Base-by-base conservation (phyloP, 2,113 vertebrate species). In the Brachyistius frenatus region DNA sequence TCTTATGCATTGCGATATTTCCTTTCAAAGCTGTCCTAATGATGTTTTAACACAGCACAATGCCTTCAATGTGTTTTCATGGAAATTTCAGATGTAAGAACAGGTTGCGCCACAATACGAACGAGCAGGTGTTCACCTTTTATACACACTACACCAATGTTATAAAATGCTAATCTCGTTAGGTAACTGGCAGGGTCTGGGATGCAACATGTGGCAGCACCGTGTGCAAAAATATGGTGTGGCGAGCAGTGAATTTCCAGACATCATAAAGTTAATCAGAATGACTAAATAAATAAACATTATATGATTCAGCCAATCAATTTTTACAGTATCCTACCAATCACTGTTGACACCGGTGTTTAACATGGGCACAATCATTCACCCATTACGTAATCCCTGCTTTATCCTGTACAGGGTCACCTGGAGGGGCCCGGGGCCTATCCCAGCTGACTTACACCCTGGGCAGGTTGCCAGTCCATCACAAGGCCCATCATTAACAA, bases 1-100 rank as follows among this genome's bases (percentile, higher is more conserved):
- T 33, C 16, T 23, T n/a, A 23, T 49, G 16, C 13, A 66, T 83
- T 68, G 67, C 6, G 57, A 55, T 64, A 65, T 67, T 69, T 70
- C 9, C 55, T 54, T 64, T 65, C 9, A 62, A 33, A 31, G 3
- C 16, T 50, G 10, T 56, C 23, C 31, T 75, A 63, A 50, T 23
- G 2, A 9, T 73, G 33, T 70, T 41, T 39, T 62, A 10, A 53
- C 65, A 69, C 41, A 73, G 15, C 60, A n/a, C 5, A 44, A 36
- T 0, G 32, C 13, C 9, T 10, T 44, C 6, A n/a, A 2, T 62
- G 44, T 30, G 10, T 53, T 68, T 64, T 54, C 10, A 44, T 44
- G 41, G 41, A 3, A 44, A 44, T 44, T 44, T 6, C 3, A 44
- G 41, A 44, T 11, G 13, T 11, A 35, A 54, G 33, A 53, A 32